Percentiles rank a stretch among this genome's conserved stretches.
Evolutionary conservation across 2,113 vertebrate species (phyloP).

Genomic region (Balaeniceps rex): DNA sequence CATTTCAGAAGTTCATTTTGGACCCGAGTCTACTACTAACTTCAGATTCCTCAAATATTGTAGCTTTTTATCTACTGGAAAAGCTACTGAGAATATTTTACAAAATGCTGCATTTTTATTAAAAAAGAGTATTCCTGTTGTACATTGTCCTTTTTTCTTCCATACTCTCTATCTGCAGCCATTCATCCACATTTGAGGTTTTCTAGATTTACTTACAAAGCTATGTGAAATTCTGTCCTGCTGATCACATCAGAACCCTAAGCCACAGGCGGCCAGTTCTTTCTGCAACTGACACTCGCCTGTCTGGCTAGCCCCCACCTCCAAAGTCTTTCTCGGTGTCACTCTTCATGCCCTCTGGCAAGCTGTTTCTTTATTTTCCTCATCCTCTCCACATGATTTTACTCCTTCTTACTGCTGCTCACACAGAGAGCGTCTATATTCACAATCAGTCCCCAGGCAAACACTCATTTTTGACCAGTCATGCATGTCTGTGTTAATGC

Average conservation of each 20-base stretch:
- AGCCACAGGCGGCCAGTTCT: not conserved
- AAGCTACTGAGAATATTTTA: not conserved
- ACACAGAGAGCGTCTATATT: not conserved
- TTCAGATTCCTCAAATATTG: not conserved
- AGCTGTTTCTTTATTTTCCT: not conserved
- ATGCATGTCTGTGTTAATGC: not conserved
- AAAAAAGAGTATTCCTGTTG: not conserved
- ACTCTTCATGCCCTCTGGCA: not conserved
- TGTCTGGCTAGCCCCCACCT: not conserved
- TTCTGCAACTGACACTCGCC: not conserved
- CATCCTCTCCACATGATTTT: not conserved
- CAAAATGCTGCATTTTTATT: not conserved
- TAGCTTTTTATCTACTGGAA: not conserved
- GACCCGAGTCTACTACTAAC: not conserved
- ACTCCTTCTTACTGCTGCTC: not conserved
- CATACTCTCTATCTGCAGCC: not conserved
- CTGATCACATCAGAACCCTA: not conserved
- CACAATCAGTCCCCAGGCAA: not conserved
- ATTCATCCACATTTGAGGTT: not conserved
- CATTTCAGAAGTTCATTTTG: not conserved
- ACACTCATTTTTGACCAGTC: not conserved
- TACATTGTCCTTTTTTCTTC: not conserved
- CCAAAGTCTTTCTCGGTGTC: not conserved
- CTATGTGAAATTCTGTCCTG: not conserved
- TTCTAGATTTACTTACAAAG: not conserved